Base-by-base conservation (phyloP, 1,140 invertebrate genomes). In the Drosophila suzukii region DNA sequence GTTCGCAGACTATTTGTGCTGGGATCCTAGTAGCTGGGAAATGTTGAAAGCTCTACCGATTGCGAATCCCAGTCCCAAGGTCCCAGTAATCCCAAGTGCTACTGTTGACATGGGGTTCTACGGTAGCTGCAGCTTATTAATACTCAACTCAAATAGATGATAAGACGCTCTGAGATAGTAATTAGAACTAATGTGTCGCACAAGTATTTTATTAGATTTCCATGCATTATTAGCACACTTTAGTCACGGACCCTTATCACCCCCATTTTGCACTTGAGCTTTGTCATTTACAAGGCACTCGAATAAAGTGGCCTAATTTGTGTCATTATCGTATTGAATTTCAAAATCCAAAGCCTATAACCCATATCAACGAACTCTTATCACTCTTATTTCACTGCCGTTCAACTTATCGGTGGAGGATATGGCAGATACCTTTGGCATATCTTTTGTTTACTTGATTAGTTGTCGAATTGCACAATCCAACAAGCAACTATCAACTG, bases 11-110 rank as follows among this genome's bases (percentile, higher is more conserved):
- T 70, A n/a, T 30, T n/a, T 2, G 12, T 77, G 56, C 81, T 85
- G 82, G 27, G 58, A 76, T 57, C 82, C 82, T 62, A 65, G 54
- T 81, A 50, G 59, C 51, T 61, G 82, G 75, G 68, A 86, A 88
- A 72, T 65, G 50, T 61, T 76, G 15, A 61, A 71, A 76, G 71
- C 51, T 67, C 78, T 44, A 74, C 56, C 43, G 55, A 67, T 63
- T 30, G 56, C 53, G 15, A 46, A 43, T 47, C 36, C 49, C 58
- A 41, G 13, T 32, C 27, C 41, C 80, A 84, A 80, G 75, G 77
- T 84, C 59, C 63, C 34, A 54, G 13, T 51, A 44, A 39, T 41
- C n/a, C 8, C 46, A 36, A 75, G 57, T 81, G 53, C 39, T 66
- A 24, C 20, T 15, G n/a, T 15, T 44, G 83, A 88, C 82, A 75